These are phyloP conservation scores for Liolophura sinensis DNA, from an alignment of 1,140 invertebrate genomes.

Conservation along the genomic window DNA sequence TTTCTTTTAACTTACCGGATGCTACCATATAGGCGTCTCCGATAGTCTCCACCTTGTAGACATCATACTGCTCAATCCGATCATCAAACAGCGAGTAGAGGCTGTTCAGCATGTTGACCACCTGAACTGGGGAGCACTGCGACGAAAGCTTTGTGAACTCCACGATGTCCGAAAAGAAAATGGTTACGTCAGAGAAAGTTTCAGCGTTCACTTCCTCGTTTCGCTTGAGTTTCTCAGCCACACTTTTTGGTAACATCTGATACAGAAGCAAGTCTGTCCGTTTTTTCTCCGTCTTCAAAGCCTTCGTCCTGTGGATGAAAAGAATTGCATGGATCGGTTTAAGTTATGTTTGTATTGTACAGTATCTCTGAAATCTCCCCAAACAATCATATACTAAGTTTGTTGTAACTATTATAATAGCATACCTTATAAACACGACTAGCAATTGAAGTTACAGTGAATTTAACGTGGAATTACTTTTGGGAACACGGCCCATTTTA, in stretches of 20 bases:
- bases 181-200: slow-evolving; percentile 88
- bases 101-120: slow-evolving; percentile 46
- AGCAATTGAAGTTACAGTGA: no score
- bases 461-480: no score
- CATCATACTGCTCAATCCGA: slow-evolving; percentile 26
- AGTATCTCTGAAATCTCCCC: slow-evolving; percentile 26
- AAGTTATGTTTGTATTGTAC: background rate
- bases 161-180: slow-evolving; percentile 98
- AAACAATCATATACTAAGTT: slow-evolving; percentile 33
- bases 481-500: no score
- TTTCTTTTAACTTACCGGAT: slow-evolving; percentile 15
- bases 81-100: slow-evolving; percentile 26
- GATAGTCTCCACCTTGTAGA: slow-evolving; percentile 52
- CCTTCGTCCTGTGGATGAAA: slow-evolving; percentile 36
- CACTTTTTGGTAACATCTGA: slow-evolving; percentile 55
- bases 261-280: slow-evolving; percentile 43
- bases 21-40: slow-evolving; percentile 50
- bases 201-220: slow-evolving; percentile 91
- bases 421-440: no score
- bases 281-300: slow-evolving; percentile 45
- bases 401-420: slow-evolving; percentile 25
- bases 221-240: slow-evolving; percentile 70
- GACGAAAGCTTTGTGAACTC: slow-evolving; percentile 96
- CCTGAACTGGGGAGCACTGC: slow-evolving; percentile 86
- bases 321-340: background rate